Conservation (phyloP, 2,113 vertebrate genomes). For the Natator depressus region DNA sequence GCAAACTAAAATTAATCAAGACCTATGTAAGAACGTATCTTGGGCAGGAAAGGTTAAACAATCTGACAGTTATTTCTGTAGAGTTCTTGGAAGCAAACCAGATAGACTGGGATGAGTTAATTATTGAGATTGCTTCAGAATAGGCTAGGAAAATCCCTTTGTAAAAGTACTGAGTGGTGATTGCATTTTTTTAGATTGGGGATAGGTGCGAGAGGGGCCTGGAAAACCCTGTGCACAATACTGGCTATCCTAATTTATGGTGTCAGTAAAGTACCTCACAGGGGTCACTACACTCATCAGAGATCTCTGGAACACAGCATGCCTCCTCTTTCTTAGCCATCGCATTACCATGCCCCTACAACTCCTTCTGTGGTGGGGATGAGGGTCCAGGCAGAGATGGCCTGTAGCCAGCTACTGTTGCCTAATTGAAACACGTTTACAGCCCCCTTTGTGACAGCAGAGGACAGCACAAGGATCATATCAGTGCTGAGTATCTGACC, state of each 20-base stretch:
- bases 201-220: background rate
- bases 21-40: background rate
- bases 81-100: background rate
- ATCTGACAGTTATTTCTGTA: background rate
- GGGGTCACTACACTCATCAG: background rate
- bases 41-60: background rate
- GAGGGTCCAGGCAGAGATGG: background rate
- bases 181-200: background rate
- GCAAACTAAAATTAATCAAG: background rate
- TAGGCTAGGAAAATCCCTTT: background rate
- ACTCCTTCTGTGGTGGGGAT: background rate
- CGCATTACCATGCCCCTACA: background rate
- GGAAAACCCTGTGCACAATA: background rate
- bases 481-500: background rate
- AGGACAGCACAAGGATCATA: accelerated
- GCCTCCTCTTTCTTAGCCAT: background rate
- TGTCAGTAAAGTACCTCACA: background rate
- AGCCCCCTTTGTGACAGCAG: background rate
- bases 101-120: background rate
- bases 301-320: background rate
- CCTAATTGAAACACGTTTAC: background rate
- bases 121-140: background rate
- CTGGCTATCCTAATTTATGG: too few relatives aligned
- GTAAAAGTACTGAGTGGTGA: background rate
- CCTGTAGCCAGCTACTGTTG: background rate